Evolutionary conservation across 2,113 vertebrate genomes (phyloP).

Genomic region (Zeus faber): DNA sequence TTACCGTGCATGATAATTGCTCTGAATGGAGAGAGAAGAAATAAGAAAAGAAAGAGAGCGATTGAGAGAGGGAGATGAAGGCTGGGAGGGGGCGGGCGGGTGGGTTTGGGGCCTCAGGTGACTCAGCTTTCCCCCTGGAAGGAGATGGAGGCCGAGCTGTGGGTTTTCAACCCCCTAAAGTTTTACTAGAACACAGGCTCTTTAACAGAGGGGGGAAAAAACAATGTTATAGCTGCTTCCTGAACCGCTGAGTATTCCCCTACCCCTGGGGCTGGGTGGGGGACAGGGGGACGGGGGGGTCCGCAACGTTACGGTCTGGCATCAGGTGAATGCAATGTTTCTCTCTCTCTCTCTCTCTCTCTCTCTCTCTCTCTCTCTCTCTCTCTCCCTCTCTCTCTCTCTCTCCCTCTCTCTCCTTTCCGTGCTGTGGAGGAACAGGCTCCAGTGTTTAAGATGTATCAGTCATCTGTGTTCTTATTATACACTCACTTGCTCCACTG

Average conservation of each 20-base stretch:
- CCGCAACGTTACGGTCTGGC: slow-evolving; percentile 64
- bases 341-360: no score
- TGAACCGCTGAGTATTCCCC: slow-evolving; percentile 63
- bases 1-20: no score
- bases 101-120: slow-evolving; percentile 48
- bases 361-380: no score
- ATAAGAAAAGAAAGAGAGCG: background rate
- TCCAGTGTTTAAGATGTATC: slow-evolving; percentile 58
- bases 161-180: slow-evolving; percentile 65
- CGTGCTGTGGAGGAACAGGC: slow-evolving; percentile 50
- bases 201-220: no score
- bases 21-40: background rate
- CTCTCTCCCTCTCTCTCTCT: no score
- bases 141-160: slow-evolving; percentile 60
- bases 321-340: slow-evolving; percentile 57
- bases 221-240: slow-evolving; percentile 72
- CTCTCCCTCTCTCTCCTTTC: slow-evolving; percentile 40
- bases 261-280: slow-evolving; percentile 67
- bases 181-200: slow-evolving; percentile 75
- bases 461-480: slow-evolving; percentile 62
- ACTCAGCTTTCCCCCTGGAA: slow-evolving; percentile 77
- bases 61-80: background rate
- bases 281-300: no score
- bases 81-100: background rate
- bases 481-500: slow-evolving; percentile 62